Evolutionary conservation across 2,113 vertebrate species (phyloP).

Genomic region (Channa maculata): DNA sequence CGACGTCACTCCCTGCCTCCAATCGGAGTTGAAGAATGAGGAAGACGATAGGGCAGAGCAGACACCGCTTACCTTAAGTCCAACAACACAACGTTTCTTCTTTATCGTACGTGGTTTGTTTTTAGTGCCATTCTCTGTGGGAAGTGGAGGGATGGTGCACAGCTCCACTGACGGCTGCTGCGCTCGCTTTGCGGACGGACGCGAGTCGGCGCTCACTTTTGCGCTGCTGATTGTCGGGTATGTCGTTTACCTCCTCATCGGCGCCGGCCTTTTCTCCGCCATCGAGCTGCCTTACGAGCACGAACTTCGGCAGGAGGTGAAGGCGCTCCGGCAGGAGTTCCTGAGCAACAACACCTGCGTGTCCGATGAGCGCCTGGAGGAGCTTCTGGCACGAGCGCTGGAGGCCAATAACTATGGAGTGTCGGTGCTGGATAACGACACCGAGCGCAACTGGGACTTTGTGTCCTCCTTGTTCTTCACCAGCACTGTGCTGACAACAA

Average conservation of each 20-base stretch:
- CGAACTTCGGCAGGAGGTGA: slow-evolving; percentile 86
- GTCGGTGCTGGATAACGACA: slow-evolving; percentile 87
- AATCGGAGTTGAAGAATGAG: slow-evolving; percentile 58
- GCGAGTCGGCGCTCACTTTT: slow-evolving; percentile 87
- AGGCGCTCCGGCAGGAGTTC: slow-evolving; percentile 85
- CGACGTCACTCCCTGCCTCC: slow-evolving; percentile 48
- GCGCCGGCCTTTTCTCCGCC: slow-evolving; percentile 94
- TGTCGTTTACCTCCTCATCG: slow-evolving; percentile 88
- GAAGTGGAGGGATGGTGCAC: slow-evolving; percentile 85
- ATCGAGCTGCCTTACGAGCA: slow-evolving; percentile 93
- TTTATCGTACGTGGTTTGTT: too few relatives aligned
- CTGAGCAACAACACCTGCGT: slow-evolving; percentile 89
- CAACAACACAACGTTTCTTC: too few relatives aligned
- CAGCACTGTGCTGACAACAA: slow-evolving; percentile 96
- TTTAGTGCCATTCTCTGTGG: background rate
- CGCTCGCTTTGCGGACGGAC: slow-evolving; percentile 83
- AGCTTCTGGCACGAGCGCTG: slow-evolving; percentile 88
- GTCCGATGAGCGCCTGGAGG: slow-evolving; percentile 88
- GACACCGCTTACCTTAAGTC: too few relatives aligned
- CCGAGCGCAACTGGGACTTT: slow-evolving; percentile 93
- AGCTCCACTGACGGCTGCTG: slow-evolving; percentile 82
- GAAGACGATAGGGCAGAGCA: slow-evolving; percentile 40
- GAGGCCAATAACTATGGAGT: slow-evolving; percentile 95
- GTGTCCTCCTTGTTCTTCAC: slow-evolving; percentile 95
- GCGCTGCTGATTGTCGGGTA: slow-evolving; percentile 86